Percentiles rank a stretch among this genome's conserved stretches.
phyloP scores from a whole-genome alignment of 2,888 invertebrate genomes.

The Heliconius hortense region DNA sequence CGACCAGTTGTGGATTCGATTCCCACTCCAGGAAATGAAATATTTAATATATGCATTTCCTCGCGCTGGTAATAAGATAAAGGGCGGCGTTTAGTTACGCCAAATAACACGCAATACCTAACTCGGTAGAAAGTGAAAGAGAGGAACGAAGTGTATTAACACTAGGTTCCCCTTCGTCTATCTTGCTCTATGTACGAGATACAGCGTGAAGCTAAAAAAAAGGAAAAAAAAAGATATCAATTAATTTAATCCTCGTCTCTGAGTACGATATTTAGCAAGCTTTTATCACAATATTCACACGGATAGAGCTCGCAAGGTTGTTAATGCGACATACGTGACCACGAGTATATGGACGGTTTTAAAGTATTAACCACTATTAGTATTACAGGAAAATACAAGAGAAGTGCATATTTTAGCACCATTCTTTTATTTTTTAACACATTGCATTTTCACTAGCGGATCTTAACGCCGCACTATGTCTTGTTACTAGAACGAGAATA shows the following conservation, averaged over 20 bases:
- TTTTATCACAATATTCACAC: neutral
- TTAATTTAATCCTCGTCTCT: neutral
- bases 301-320: neutral
- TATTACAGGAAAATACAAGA: neutral
- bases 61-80: neutral
- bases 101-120: neutral
- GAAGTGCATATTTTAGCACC: neutral
- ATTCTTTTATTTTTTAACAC: neutral
- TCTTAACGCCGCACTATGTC: neutral
- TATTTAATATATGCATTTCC: neutral
- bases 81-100: neutral
- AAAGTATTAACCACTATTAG: neutral
- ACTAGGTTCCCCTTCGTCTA: neutral
- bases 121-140: too few relatives aligned
- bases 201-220: neutral
- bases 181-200: neutral
- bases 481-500: neutral
- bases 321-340: conserved; percentile 1
- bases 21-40: too few relatives aligned
- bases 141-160: neutral
- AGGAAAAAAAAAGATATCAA: neutral
- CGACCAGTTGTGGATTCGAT: too few relatives aligned
- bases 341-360: neutral
- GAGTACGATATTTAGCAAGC: neutral
- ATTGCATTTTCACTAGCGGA: neutral